phyloP scores from a whole-genome alignment of 1,140 invertebrate species.

The Leptinotarsa texana region DNA sequence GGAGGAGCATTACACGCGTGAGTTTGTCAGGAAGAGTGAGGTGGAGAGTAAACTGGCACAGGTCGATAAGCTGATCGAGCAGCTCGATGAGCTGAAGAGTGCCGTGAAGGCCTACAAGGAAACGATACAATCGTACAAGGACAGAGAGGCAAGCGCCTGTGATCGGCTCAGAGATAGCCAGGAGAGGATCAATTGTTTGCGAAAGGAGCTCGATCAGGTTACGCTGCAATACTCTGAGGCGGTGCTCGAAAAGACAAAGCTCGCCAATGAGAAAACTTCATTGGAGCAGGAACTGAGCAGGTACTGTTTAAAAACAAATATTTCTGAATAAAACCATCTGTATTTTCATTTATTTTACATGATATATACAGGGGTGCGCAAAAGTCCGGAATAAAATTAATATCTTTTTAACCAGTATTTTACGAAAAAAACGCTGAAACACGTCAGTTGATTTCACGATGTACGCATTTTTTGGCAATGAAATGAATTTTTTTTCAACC shows the following conservation, averaged over 20 bases:
- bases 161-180: slow-evolving; percentile 42
- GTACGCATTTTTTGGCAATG: too few relatives aligned
- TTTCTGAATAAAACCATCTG: too few relatives aligned
- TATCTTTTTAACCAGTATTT: too few relatives aligned
- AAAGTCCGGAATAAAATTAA: too few relatives aligned
- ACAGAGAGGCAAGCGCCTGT: slow-evolving; percentile 49
- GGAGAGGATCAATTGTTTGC: slow-evolving; percentile 44
- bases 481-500: too few relatives aligned
- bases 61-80: slow-evolving; percentile 43
- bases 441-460: too few relatives aligned
- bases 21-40: slow-evolving; percentile 44
- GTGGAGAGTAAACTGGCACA: slow-evolving; percentile 36
- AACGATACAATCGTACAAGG: slow-evolving; percentile 51
- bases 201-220: slow-evolving; percentile 48
- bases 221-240: slow-evolving; percentile 63
- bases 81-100: slow-evolving; percentile 41
- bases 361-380: too few relatives aligned
- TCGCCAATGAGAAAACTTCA: slow-evolving; percentile 56
- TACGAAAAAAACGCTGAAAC: too few relatives aligned
- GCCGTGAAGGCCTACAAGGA: slow-evolving; percentile 49
- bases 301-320: slow-evolving; percentile 47
- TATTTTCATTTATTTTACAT: too few relatives aligned
- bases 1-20: slow-evolving; percentile 35
- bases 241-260: slow-evolving; percentile 65
- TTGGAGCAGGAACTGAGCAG: slow-evolving; percentile 44